Base-by-base conservation (phyloP, 2,797 vertebrate genomes). In the Stomatorhinus walkeri region DNA sequence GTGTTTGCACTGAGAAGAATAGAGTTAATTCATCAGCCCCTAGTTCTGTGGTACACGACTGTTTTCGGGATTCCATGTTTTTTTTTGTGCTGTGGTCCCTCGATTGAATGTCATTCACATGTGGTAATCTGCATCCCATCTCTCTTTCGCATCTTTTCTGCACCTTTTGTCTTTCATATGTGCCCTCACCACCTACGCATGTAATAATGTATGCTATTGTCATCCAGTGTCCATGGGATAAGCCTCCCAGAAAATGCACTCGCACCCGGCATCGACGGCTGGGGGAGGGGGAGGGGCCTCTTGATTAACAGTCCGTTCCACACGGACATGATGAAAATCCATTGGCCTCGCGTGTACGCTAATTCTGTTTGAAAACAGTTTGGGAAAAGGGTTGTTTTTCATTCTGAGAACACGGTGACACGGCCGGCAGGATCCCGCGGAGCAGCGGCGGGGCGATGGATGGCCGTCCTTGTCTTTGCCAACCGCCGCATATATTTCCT, bases 131-230 rank as follows among this genome's bases (percentile, higher is more conserved):
- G 68, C 76, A 24, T 24, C 22, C 49, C 52, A 32, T 79, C 56
- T 19, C n/a, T 43, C 36, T 43, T 0, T 1, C 36, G 32, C 6
- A 14, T 22, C 16, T 24, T 51, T 22, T 40, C 43, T 61, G 36
- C 19, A 52, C 68, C 68, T 28, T 76, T 40, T 40, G 48, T 56
- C 54, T 64, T 10, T 72, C 3, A 91, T 93, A n/a, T 81, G 19
- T 19, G 2, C 40, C 40, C 93, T 92, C 91, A 6, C 14, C 68
- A 12, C 91, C 93, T 92, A 92, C 93, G 93, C 93, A 94, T 88
- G 93, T 92, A 93, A 92, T 93, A 93, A 92, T 94, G 94, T 93
- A 94, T 94, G 94, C 95, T 94, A 94, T 95, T 92, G 91, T 92
- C 93, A 91, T 88, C 86, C 79, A 87, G 92, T 92, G 91, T 92